A percentile compares a stretch with the other conserved stretches of the same genome.
Conservation (phyloP, 2,888 invertebrate species). For the Diaphora mendica region DNA sequence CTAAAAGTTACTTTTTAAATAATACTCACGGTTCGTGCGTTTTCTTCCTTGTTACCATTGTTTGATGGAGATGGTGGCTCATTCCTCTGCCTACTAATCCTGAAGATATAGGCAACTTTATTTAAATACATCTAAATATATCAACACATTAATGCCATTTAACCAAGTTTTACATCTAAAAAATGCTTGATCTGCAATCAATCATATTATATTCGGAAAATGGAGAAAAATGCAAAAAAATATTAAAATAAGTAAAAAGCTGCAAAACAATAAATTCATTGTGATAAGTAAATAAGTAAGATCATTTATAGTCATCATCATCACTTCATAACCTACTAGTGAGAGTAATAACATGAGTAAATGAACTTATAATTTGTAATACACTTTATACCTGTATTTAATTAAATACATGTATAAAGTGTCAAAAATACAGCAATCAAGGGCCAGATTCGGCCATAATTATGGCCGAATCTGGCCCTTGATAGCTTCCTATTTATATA, state of each 20-base stretch:
- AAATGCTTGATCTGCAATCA: background rate
- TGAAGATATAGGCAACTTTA: conserved; percentile 19
- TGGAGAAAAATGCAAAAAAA: background rate
- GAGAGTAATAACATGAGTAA: background rate
- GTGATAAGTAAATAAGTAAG: background rate
- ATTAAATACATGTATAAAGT: no score
- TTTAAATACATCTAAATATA: background rate
- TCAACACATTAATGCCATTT: background rate
- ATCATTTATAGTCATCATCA: background rate
- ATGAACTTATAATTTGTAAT: background rate
- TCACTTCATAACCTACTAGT: background rate
- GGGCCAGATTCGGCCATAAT: no score
- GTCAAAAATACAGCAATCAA: no score
- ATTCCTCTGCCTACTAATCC: conserved; percentile 44
- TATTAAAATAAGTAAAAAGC: background rate
- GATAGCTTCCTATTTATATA: background rate
- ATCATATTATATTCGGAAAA: background rate
- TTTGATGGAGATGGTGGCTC: conserved; percentile 39
- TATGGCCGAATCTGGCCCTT: background rate
- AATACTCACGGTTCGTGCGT: conserved; percentile 53
- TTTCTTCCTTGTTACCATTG: conserved; percentile 39
- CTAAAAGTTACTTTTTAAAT: background rate
- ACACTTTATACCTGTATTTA: background rate
- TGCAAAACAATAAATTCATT: background rate
- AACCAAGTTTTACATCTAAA: background rate